These are phyloP conservation scores for Philereme vetulata DNA, from an alignment of 2,888 invertebrate genomes.

Conservation along the genomic window DNA sequence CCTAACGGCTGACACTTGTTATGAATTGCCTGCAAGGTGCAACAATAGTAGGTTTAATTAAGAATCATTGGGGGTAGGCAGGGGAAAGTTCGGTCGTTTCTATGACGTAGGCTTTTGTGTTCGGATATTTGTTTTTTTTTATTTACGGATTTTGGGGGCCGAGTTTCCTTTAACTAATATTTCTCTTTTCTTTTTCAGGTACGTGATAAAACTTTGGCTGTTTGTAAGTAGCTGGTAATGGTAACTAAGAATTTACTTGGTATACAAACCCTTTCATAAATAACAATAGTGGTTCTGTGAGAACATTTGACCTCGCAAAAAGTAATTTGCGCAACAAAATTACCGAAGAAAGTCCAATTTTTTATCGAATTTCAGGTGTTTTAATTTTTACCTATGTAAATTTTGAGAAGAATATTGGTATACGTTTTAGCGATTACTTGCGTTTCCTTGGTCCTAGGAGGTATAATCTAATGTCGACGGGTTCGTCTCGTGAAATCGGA, in stretches of 20 bases:
- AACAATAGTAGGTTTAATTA: conserved; percentile 72
- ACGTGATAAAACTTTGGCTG: conserved; percentile 14
- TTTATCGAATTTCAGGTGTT: too few relatives aligned
- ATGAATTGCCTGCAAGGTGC: conserved; percentile 70
- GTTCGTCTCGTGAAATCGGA: too few relatives aligned
- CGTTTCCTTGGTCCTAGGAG: too few relatives aligned
- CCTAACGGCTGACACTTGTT: conserved; percentile 64
- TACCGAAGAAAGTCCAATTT: too few relatives aligned
- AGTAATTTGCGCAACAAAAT: too few relatives aligned
- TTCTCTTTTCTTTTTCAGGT: conserved; percentile 39
- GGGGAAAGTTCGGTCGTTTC: conserved; percentile 41
- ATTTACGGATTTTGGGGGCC: conserved; percentile 32
- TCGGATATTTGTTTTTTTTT: conserved; percentile 41
- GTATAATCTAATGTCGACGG: too few relatives aligned
- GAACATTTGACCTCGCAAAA: too few relatives aligned
- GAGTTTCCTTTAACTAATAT: conserved; percentile 21
- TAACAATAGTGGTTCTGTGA: too few relatives aligned
- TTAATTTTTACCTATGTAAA: too few relatives aligned
- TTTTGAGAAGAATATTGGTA: too few relatives aligned
- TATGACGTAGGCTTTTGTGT: conserved; percentile 40
- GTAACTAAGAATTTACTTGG: conserved; percentile 6
- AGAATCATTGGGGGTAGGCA: conserved; percentile 57
- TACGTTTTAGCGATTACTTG: too few relatives aligned
- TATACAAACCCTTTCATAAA: background rate
- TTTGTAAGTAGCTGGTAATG: conserved; percentile 15